A percentile compares a stretch with the other conserved stretches of the same genome.
Evolutionary conservation across 2,888 invertebrate species (phyloP).

Genomic region (Tenthredo notha): DNA sequence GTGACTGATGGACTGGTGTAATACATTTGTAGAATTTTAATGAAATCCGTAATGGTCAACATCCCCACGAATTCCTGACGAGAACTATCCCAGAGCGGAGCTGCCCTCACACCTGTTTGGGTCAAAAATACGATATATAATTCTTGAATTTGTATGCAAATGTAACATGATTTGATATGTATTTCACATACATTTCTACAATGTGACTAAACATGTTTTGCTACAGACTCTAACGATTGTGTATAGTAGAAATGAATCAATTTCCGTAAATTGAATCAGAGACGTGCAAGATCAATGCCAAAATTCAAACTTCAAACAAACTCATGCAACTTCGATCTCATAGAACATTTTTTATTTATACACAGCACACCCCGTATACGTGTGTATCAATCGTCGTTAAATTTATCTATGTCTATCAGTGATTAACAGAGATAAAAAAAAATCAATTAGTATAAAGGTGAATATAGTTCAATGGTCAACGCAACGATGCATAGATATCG

Average conservation of each 20-base stretch:
- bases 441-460: not conserved
- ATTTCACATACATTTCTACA: no score
- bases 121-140: slow-evolving; percentile 36
- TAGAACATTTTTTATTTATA: not conserved
- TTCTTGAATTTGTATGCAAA: slow-evolving; percentile 61
- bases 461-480: not conserved
- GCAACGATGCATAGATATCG: not conserved
- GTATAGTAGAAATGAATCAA: not conserved
- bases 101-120: slow-evolving; percentile 93
- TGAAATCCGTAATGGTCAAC: slow-evolving; percentile 99
- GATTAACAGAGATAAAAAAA: not conserved
- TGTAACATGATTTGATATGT: no score
- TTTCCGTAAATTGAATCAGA: not conserved
- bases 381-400: not conserved
- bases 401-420: not conserved
- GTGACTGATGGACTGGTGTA: slow-evolving; percentile 95
- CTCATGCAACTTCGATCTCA: not conserved
- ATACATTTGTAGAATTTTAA: slow-evolving; percentile 98
- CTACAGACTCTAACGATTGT: no score
- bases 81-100: slow-evolving; percentile 97
- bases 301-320: no score
- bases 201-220: no score
- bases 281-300: no score
- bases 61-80: slow-evolving; percentile 97
- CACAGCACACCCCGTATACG: not conserved